Conservation (phyloP, 2,113 vertebrate species). For the Sapayoa aenigma region DNA sequence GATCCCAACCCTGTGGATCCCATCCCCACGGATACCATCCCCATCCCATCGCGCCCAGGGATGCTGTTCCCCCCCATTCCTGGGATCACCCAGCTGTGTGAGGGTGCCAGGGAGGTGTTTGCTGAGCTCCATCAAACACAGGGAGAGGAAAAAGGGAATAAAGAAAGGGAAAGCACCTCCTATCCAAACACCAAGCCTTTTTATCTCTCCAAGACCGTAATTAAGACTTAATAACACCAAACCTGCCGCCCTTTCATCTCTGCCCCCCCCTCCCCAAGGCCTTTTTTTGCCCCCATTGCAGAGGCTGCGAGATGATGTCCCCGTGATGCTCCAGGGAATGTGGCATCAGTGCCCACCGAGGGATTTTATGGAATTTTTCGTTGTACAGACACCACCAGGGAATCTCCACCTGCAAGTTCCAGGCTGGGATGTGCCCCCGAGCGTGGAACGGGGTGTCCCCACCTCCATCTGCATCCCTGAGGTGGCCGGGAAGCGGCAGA, state of each 20-base stretch:
- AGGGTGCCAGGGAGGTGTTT: neutral
- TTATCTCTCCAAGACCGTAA: neutral
- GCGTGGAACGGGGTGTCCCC: rapidly evolving
- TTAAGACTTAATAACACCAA: neutral
- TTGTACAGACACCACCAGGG: rapidly evolving
- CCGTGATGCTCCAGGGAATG: rapidly evolving
- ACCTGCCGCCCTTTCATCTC: neutral
- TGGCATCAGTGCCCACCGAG: rapidly evolving
- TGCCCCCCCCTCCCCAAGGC: neutral
- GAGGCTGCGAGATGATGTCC: rapidly evolving
- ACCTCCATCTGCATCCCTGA: rapidly evolving
- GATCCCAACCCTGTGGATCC: neutral
- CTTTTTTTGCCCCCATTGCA: neutral
- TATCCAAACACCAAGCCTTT: conserved; percentile 29
- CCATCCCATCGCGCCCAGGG: neutral
- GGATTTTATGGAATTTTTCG: neutral
- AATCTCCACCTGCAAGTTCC: rapidly evolving
- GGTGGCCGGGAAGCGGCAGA: neutral
- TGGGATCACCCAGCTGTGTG: rapidly evolving
- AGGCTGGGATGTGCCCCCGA: rapidly evolving
- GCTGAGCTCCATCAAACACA: conserved; percentile 1
- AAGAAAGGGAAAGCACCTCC: conserved; percentile 21
- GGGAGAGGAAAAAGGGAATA: neutral
- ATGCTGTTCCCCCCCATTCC: neutral
- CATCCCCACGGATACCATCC: rapidly evolving